Percentiles rank a stretch among this genome's conserved stretches.
These are phyloP conservation scores for Aphelenchoides besseyi DNA, from an alignment of 1,140 invertebrate genomes.

Conservation along the genomic window DNA sequence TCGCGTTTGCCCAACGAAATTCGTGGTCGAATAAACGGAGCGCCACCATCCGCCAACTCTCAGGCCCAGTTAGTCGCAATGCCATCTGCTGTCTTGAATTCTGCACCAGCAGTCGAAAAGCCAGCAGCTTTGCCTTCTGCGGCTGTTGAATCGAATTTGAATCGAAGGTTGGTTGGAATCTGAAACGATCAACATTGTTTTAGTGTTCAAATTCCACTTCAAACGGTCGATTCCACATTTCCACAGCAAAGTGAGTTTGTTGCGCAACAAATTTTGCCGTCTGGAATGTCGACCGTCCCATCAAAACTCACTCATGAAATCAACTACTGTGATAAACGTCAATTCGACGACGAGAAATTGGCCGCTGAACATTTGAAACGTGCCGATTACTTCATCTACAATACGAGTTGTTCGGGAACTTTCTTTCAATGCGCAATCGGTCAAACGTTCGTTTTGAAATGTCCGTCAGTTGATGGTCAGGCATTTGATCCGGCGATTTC, in stretches of 20 bases:
- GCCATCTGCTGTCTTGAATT: neutral
- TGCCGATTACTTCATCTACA: constrained; percentile 41
- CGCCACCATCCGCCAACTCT: neutral
- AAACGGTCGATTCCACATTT: neutral
- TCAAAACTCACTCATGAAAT: constrained; percentile 29
- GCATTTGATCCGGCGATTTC: constrained; percentile 43
- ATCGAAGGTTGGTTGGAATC: neutral
- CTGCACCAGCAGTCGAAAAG: neutral
- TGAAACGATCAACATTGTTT: neutral
- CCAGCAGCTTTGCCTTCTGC: neutral
- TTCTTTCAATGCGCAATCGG: constrained; percentile 41
- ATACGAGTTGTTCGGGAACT: constrained; percentile 27
- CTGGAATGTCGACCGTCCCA: neutral
- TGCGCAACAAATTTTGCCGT: constrained; percentile 1
- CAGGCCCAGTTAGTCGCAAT: too few species aligned
- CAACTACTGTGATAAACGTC: constrained; percentile 25
- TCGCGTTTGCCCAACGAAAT: neutral
- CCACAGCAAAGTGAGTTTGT: neutral
- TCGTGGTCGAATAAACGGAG: neutral
- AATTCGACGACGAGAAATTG: constrained; percentile 16
- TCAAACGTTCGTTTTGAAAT: constrained; percentile 36
- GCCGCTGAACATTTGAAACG: constrained; percentile 23
- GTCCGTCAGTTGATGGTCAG: constrained; percentile 26
- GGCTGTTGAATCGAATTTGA: neutral
- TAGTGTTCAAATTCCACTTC: neutral